phyloP scores from a whole-genome alignment of 2,113 vertebrate species.

The Cheirogaleus medius region DNA sequence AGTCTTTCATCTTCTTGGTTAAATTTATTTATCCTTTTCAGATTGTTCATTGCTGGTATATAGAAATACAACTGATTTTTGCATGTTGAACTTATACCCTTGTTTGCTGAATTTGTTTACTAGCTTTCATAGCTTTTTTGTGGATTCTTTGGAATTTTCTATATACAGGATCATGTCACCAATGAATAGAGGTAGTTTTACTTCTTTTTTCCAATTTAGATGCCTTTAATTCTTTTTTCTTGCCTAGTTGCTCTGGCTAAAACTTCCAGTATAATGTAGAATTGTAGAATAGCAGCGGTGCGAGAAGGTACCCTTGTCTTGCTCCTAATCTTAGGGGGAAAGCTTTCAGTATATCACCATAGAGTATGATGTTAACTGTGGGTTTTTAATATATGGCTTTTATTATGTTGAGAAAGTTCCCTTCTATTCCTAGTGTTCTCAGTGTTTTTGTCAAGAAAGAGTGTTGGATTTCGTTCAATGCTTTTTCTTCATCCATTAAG shows the following conservation, averaged over 20 bases:
- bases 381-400: background rate
- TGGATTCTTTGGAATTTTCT: slow-evolving; percentile 5
- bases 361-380: background rate
- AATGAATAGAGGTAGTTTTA: background rate
- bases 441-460: background rate
- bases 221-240: background rate
- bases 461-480: background rate
- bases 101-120: background rate
- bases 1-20: background rate
- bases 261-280: background rate
- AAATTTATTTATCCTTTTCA: slow-evolving; percentile 38
- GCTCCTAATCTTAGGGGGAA: background rate
- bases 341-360: background rate
- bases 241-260: background rate
- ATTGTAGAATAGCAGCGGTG: background rate
- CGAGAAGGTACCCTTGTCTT: background rate
- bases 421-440: slow-evolving; percentile 1
- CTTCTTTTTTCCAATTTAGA: background rate
- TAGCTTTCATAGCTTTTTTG: background rate
- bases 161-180: background rate
- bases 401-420: background rate
- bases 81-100: background rate
- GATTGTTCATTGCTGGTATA: background rate
- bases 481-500: background rate
- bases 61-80: background rate